These are phyloP conservation scores for Laspeyria flexula DNA, from an alignment of 2,888 invertebrate genomes.

Conservation along the genomic window DNA sequence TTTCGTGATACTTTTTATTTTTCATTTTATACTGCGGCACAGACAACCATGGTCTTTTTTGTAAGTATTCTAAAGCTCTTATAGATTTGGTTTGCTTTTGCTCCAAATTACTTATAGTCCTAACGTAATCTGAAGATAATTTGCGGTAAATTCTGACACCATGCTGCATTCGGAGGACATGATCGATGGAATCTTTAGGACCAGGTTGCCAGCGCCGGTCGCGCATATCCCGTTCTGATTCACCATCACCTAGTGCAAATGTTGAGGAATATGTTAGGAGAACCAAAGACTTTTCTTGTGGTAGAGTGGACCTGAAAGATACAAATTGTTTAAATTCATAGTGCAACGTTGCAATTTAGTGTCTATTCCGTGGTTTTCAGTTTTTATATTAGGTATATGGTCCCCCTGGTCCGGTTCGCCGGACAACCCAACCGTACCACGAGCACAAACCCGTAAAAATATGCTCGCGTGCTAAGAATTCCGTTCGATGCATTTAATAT, in stretches of 20 bases:
- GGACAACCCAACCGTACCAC: too few relatives aligned
- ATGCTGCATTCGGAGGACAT: slow-evolving; percentile 1
- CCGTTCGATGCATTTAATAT: too few relatives aligned
- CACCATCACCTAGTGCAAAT: slow-evolving; percentile 36
- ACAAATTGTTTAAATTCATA: too few relatives aligned
- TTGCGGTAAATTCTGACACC: slow-evolving; percentile 6
- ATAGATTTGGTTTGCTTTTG: background rate
- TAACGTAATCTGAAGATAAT: slow-evolving; percentile 10
- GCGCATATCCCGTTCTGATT: background rate
- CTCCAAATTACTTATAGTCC: slow-evolving; percentile 1
- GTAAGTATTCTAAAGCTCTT: slow-evolving; percentile 6
- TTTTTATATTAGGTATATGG: too few relatives aligned
- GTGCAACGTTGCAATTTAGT: too few relatives aligned
- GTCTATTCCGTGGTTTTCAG: too few relatives aligned
- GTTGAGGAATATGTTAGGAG: too few relatives aligned
- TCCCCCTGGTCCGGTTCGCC: too few relatives aligned
- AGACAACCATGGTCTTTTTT: slow-evolving; percentile 1
- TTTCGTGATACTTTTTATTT: background rate
- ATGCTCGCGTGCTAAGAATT: too few relatives aligned
- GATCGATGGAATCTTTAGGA: background rate
- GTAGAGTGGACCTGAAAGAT: too few relatives aligned
- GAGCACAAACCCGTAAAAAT: too few relatives aligned
- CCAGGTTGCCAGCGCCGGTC: background rate
- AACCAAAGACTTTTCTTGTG: too few relatives aligned
- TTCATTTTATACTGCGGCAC: background rate